These are phyloP conservation scores for Vombatus ursinus DNA, from an alignment of 2,113 vertebrate species.

Conservation along the genomic window DNA sequence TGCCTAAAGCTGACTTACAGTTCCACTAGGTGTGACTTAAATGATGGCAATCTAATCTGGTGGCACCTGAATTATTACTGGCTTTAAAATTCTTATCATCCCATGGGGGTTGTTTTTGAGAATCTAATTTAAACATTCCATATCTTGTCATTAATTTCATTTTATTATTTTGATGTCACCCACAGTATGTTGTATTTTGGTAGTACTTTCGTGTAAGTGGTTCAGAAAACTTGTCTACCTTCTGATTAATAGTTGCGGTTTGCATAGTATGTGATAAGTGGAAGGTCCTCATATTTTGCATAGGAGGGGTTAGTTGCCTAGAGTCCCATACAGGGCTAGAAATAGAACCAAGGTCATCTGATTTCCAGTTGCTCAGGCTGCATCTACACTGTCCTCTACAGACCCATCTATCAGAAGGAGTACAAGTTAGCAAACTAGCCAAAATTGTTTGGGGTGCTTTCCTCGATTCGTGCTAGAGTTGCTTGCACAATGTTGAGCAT, in stretches of 20 bases:
- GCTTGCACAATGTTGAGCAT: not conserved
- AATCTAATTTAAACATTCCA: not conserved
- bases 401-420: too few relatives aligned
- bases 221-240: not conserved
- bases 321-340: not conserved
- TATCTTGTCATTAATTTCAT: conserved; percentile 27
- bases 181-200: not conserved
- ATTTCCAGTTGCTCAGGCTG: not conserved
- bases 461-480: not conserved
- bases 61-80: conserved; percentile 10
- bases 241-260: not conserved
- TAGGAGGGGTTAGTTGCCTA: not conserved
- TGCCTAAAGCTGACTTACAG: not conserved
- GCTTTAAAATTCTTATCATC: conserved; percentile 36
- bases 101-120: conserved; percentile 24
- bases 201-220: conserved; percentile 1
- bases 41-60: not conserved
- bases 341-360: not conserved
- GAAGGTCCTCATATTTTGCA: not conserved
- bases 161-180: not conserved
- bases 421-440: not conserved
- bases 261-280: not conserved
- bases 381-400: not conserved
- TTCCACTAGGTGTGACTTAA: conserved; percentile 42
- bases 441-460: not conserved